Base-by-base conservation (phyloP, 1,140 invertebrate species). In the Drosophila guanche region DNA sequence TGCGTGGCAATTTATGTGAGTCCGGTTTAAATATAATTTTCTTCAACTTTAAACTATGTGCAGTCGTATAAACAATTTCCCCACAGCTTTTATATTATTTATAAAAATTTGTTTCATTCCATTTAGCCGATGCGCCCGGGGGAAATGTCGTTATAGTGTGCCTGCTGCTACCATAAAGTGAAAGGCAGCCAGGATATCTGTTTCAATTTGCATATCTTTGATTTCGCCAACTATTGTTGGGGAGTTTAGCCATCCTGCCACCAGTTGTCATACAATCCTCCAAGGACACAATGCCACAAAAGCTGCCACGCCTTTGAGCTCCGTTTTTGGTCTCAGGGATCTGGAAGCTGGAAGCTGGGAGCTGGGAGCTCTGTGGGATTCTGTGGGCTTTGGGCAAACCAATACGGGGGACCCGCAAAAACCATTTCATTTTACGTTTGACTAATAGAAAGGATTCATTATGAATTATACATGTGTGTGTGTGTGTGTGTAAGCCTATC, bases 141-240 rank as follows among this genome's bases (percentile, higher is more conserved):
- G 84, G 83, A 88, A 79, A 88, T 88, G 84, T 76, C 70, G 71
- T 76, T 68, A 79, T 83, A 83, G 74, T 53, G 74, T 53, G 74
- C 74, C 79, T 69, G 50, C 54, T 70, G 74, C 52, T 76, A 41
- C 68, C 52, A 79, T 73, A 75, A 78, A 75, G 59, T 69, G 55
- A 0, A 3, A 33, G 7, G 7, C 65, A 37, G 59, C 57, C 43
- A 60, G 66, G 46, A 86, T 88, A 88, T 88, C 83, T 88, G 84
- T 88, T 88, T 88, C 83, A 88, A 88, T 88, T 88, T 88, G 83
- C 83, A 88, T 88, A 88, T 88, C 83, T 88, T 88, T 88, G 83
- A 88, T 88, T 88, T 79, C 16, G 62, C 51, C 78, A 79, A 75
- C 65, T 37, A 63, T 51, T 59, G 63, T 56, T 66, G 54, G 57